Evolutionary conservation across 2,888 invertebrate genomes (phyloP), one percentile per base, ranked within the genome.

Genomic region (Agonopterix arenella): DNA sequence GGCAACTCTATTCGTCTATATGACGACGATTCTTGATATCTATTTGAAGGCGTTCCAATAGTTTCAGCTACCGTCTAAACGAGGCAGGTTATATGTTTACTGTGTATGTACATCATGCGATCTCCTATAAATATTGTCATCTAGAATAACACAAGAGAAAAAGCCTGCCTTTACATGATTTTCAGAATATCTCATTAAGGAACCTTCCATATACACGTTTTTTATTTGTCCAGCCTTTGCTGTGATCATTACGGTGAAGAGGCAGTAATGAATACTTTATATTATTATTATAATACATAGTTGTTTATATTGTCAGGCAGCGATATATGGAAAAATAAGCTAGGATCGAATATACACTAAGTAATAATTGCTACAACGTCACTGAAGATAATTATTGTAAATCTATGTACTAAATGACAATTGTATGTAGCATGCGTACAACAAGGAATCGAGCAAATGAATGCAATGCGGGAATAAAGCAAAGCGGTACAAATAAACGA

Each of bases 51-150:
- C 44, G 5, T 11, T 41, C n/a, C 40, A 40, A n/a, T 2, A 10
- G 5, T 53, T 63, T 64, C 62, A 69, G 66, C 80, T 80, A 80
- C 70, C 64, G 57, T 64, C 76, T 79, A 76, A 64, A 70, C 66
- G 70, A 78, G 76, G 75, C 78, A 66, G 66, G 52, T 66, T 66
- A 64, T 62, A 64, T 63, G 66, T 40, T n/a, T 40, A 40, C 64
- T 60, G 76, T 73, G 75, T 77, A 72, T 72, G 55, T 71, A 76
- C 73, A 76, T 70, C 82, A 82, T 82, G 83, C 82, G 65, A 63
- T 75, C 68, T 68, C 79, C 76, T 75, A 74, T 60, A 70, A 40
- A 40, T 40, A 40, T 40, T 28, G 28, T 56, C 66, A 69, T 73
- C 74, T 77, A 28, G 28, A 13, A 28, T 28, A 78, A 74, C 71